phyloP scores from a whole-genome alignment of 1,140 invertebrate genomes.

The Drosophila bocqueti region DNA sequence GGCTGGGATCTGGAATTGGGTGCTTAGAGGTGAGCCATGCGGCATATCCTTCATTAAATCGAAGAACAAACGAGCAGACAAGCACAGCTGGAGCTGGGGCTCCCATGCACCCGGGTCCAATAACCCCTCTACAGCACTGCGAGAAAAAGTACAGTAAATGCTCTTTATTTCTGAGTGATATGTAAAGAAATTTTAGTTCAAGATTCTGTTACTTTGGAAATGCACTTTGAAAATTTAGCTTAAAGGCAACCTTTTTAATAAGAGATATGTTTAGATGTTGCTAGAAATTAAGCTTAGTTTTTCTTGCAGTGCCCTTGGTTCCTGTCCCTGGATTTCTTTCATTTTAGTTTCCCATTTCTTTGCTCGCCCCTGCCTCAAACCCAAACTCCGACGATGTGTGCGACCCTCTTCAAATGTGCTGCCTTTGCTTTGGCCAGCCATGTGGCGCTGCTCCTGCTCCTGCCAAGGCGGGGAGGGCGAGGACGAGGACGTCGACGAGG shows the following conservation, averaged over 20 bases:
- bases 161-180: not conserved
- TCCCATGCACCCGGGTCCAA: slow-evolving; percentile 50
- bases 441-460: slow-evolving; percentile 58
- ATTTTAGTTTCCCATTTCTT: slow-evolving; percentile 83
- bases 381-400: slow-evolving; percentile 58
- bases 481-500: slow-evolving; percentile 16
- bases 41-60: slow-evolving; percentile 83
- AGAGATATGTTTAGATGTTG: not conserved
- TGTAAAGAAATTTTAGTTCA: not conserved
- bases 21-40: slow-evolving; percentile 65
- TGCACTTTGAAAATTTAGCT: not conserved
- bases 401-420: slow-evolving; percentile 81
- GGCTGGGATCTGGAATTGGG: slow-evolving; percentile 33
- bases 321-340: slow-evolving; percentile 74
- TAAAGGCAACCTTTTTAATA: not conserved
- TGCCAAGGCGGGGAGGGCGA: not conserved
- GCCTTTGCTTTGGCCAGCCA: slow-evolving; percentile 66
- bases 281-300: not conserved
- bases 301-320: slow-evolving; percentile 14
- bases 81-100: slow-evolving; percentile 41
- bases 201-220: not conserved
- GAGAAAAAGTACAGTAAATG: not conserved
- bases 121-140: slow-evolving; percentile 27
- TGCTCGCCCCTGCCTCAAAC: slow-evolving; percentile 38
- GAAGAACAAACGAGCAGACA: slow-evolving; percentile 81